Percentiles rank a stretch among this genome's conserved stretches.
phyloP scores from a whole-genome alignment of 2,888 invertebrate species.

The Lepetodrilus schrolli region DNA sequence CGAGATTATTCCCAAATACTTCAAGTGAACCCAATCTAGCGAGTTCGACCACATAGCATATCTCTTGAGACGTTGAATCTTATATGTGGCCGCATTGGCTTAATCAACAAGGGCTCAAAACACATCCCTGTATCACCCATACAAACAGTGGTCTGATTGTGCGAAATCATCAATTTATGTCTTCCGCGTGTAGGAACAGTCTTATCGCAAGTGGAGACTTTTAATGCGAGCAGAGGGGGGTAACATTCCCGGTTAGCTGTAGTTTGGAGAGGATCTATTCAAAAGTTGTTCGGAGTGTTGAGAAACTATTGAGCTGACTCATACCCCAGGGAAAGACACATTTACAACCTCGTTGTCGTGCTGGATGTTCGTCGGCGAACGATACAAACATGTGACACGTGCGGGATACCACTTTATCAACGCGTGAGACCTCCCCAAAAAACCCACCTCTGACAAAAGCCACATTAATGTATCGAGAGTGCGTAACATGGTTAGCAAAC shows the following conservation, averaged over 20 bases:
- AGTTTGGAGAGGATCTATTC: slow-evolving; percentile 11
- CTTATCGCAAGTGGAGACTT: background rate
- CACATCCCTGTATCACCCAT: background rate
- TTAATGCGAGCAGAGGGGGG: slow-evolving; percentile 1
- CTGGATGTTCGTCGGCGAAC: background rate
- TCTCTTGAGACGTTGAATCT: slow-evolving; percentile 3
- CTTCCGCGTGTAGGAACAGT: background rate
- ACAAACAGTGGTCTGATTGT: background rate
- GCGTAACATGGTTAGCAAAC: background rate
- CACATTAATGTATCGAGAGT: background rate
- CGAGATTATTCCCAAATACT: slow-evolving; percentile 1
- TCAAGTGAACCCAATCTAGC: background rate
- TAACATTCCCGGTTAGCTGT: slow-evolving; percentile 4
- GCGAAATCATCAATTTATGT: background rate
- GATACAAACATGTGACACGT: background rate
- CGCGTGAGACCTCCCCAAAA: slow-evolving; percentile 7
- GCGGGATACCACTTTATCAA: slow-evolving; percentile 17
- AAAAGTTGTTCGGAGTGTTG: slow-evolving; percentile 15
- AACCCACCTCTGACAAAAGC: background rate
- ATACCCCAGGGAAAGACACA: background rate
- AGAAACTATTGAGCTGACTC: background rate
- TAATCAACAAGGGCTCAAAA: slow-evolving; percentile 16
- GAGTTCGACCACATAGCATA: slow-evolving; percentile 3
- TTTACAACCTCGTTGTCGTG: slow-evolving; percentile 4
- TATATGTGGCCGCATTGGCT: background rate